Evolutionary conservation across 2,113 vertebrate genomes (phyloP).

Genomic region (Phrynosoma platyrhinos): DNA sequence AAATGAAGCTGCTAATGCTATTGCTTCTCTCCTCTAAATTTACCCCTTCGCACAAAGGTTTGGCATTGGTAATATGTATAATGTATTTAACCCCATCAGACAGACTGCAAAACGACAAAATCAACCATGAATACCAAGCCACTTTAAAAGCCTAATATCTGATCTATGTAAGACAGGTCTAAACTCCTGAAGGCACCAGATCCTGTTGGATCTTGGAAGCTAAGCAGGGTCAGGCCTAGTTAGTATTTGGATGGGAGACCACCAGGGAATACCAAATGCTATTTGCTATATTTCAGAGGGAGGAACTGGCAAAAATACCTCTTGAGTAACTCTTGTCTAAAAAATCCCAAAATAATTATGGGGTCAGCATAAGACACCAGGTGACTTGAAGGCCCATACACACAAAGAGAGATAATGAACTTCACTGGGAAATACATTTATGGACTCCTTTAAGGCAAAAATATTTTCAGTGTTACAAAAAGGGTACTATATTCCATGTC

Average conservation of each 20-base stretch:
- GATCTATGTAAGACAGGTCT: not conserved
- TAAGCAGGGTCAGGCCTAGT: no score
- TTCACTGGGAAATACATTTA: constrained; percentile 30
- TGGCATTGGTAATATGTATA: not conserved
- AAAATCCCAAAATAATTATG: no score
- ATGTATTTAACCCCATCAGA: not conserved
- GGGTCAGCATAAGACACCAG: no score
- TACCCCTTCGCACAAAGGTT: not conserved
- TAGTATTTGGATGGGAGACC: no score
- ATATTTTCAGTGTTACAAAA: constrained; percentile 32
- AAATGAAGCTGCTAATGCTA: not conserved
- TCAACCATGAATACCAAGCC: not conserved
- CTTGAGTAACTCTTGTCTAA: no score
- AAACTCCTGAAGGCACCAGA: no score
- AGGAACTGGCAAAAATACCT: no score
- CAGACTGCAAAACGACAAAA: not conserved
- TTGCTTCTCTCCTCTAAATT: not conserved
- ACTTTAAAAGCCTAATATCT: constrained; percentile 23
- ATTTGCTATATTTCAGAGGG: no score
- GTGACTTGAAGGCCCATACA: constrained; percentile 10
- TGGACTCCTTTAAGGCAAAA: constrained; percentile 27
- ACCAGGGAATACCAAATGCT: no score
- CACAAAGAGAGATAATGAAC: not conserved
- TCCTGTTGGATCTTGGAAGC: not conserved
- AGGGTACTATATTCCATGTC: constrained; percentile 7